Evolutionary conservation across 2,888 invertebrate species (phyloP), one percentile per base, ranked within the genome.

Genomic region (Muschampia plurimacula): DNA sequence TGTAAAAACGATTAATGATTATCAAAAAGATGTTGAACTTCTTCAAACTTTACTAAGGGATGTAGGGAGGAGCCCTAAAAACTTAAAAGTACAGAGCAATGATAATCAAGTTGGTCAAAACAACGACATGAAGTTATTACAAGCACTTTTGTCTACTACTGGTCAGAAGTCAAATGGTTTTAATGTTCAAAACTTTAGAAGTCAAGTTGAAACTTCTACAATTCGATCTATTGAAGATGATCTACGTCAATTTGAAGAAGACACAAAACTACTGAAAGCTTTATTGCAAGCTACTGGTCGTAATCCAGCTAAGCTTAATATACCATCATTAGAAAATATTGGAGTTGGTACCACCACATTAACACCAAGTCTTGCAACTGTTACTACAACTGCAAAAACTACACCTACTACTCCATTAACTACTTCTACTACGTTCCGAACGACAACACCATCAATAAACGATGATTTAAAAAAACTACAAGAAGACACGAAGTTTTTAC

Each of bases 231-330:
- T 94, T 70, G 89, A 94, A 81, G 93, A 93, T 36, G 95, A 94
- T 72, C 86, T 95, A 13, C 87, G 86, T 69, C 92, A 93, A 74
- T 92, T 92, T 78, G 91, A 94, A 80, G 91, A 94, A 82, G 94
- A 95, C 73, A 90, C 93, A 8, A 90, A 91, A 80, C 82, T 94
- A 69, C 80, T 93, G 74, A 87, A 94, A 83, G 94, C 92, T 2
- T 83, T 93, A 32, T 85, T 94, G 77, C 86, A 90, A 81, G 92
- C 90, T 41, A 94, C 91, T 7, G 92, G 93, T 2, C 90, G 92
- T 82, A 89, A 93, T 78, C 90, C 93, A 74, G 85, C 85, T 32
- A 86, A 83, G 57, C 82, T 92, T 49, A 92, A 92, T 75, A 84
- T 93, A 80, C 92, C 93, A 28, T 84, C 83, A 69, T 78, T 92